These are phyloP conservation scores for Ambastaia sidthimunki DNA, from an alignment of 2,797 vertebrate genomes.

Conservation along the genomic window DNA sequence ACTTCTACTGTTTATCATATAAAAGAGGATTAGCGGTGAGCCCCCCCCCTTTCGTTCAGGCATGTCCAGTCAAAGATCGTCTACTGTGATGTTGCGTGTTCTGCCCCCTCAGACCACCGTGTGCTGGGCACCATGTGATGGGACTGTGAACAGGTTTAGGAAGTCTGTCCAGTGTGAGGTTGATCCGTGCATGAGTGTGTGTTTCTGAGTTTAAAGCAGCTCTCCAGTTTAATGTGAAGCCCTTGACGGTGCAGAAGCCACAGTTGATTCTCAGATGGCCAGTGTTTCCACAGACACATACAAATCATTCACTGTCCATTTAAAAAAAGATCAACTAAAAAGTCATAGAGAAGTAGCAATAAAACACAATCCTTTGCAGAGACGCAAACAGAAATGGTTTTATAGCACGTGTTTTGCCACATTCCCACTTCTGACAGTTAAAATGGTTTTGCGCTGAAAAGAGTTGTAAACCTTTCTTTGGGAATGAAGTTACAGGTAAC, in stretches of 20 bases:
- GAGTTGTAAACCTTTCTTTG: conserved; percentile 41
- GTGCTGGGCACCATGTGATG: conserved; percentile 31
- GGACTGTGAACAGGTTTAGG: conserved; percentile 20
- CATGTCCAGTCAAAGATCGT: conserved; percentile 57
- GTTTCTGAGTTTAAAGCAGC: conserved; percentile 34
- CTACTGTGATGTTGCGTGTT: conserved; percentile 63
- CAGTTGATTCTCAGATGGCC: conserved; percentile 49
- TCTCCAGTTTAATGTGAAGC: conserved; percentile 52
- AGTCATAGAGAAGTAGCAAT: not conserved
- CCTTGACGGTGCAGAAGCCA: conserved; percentile 59
- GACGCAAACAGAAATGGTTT: not conserved
- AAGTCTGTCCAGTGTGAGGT: conserved; percentile 23
- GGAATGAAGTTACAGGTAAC: not conserved
- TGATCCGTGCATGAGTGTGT: conserved; percentile 9
- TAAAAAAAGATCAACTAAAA: conserved; percentile 31
- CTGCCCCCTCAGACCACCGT: not conserved
- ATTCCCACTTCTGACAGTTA: conserved; percentile 20
- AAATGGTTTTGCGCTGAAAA: not conserved
- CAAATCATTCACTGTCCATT: conserved; percentile 31
- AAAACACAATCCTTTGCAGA: conserved; percentile 31
- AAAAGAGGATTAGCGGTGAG: conserved; percentile 67
- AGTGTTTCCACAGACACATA: conserved; percentile 37
- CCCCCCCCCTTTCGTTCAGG: conserved; percentile 73
- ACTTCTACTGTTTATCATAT: conserved; percentile 79
- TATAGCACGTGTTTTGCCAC: conserved; percentile 45